Base-by-base conservation (phyloP, 2,113 vertebrate genomes). In the Oreocharis arfaki region DNA sequence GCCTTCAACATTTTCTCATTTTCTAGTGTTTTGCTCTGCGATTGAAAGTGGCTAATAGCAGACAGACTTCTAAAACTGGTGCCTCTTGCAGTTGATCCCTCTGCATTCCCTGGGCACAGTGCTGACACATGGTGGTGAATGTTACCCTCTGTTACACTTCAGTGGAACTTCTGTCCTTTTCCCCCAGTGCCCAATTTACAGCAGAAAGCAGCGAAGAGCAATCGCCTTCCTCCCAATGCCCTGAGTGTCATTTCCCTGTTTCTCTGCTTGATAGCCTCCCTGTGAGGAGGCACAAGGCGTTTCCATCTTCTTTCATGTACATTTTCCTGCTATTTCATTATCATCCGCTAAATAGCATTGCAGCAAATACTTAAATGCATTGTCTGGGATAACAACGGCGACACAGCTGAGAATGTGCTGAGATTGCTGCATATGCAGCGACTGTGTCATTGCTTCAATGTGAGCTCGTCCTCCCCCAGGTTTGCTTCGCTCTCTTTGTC, bases 311-410 rank as follows among this genome's bases (percentile, higher is more conserved):
- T 78, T 81, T 28, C 76, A 5, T 5, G 18, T 33, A 4, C 39
- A 42, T 82, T 87, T 92, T 56, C 53, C 83, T 57, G 32, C 53
- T 93, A 30, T 60, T 96, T 94, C 85, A 78, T 95, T 86, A 78
- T 70, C 64, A 19, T 77, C 64, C 67, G 56, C 73, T 92, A 94
- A 96, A 83, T 10, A 92, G 64, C 75, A 42, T 33, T 71, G 71
- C 80, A 94, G 79, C 37, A 88, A 86, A 90, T 24, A 46, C 70
- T 84, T 55, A 32, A 88, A 63, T n/a, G 35, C 20, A 22, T 77
- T 92, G 68, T 80, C 56, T 90, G 75, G 52, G 56, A 59, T 88
- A 70, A 92, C 49, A 28, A 67, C 2, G 0, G n/a, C 7, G 5
- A 17, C 52, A 41, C 16, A 61, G 68, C 32, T 30, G 49, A 86